Evolutionary conservation across 2,797 vertebrate genomes (phyloP), one percentile per base, ranked within the genome.

Genomic region (Phyllotis vaccarum): DNA sequence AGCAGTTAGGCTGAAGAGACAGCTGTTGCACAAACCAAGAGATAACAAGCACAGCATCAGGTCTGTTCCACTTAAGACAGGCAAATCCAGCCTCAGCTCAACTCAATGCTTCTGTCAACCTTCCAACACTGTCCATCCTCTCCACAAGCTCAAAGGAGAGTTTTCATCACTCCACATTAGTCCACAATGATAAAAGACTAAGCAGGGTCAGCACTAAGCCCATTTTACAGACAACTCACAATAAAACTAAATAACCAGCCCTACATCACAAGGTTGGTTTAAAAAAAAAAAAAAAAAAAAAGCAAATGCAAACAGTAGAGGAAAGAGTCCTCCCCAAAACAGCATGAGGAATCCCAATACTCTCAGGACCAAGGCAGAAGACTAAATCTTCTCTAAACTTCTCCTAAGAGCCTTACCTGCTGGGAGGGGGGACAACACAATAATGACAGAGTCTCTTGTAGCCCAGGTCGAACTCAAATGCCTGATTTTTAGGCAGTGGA

Each of bases 171-270:
- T 66, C 52, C n/a, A 54, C 74, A 85, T 56, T 80, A 79, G 29
- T 79, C 91, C 37, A 11, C 31, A 74, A 64, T 66, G 70, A 90
- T 62, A 89, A 56, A 76, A 52, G 60, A 88, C 14, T 54, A 31
- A 54, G 78, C 34, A 90, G 22, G 43, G 46, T 22, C 90, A 37
- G 56, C 60, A 92, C 22, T 40, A 80, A 81, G 66, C 34, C 70
- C 80, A 83, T 52, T 86, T 90, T 79, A 94, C 11, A 79, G 72
- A 76, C 29, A 93, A 91, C 34, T 60, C 27, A 56, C 70, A 89
- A 82, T 60, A 81, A 88, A 92, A 88, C 54, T 60, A 93, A 93
- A 62, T 85, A 58, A 96, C 46, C 27, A 66, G 27, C 40, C 64
- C 58, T 31, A 86, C 40, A 40, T 66, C 43, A 49, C 81, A 90